Base-by-base conservation (phyloP, 2,888 invertebrate genomes). In the Caenorhabditis sinica region DNA sequence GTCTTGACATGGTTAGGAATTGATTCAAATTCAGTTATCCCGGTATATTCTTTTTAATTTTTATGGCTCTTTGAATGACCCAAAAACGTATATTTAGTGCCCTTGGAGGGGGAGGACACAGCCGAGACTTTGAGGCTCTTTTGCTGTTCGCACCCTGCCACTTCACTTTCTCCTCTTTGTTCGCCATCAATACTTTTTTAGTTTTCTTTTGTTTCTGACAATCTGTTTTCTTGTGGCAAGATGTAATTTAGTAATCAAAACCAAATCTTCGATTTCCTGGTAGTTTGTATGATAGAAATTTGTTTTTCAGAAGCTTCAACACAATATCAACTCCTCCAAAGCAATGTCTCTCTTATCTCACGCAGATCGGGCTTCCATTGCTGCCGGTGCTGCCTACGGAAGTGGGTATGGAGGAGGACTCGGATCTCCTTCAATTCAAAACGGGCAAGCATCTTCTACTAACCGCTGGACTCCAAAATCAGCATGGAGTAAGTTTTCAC, bases 301-400 rank as follows among this genome's bases (percentile, higher is more conserved):
- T n/a, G n/a, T 28, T 68, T 83, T 89, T 69, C 77, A 91, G 91
- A 87, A 88, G 30, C 84, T 89, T 23, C 89, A 89, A 86, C 85
- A 86, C 75, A 92, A 91, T 80, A 87, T 92, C 51, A 92, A 92
- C 77, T 92, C 92, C 56, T 91, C 90, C 65, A 92, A 92, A 77
- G 92, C 90, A 11, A 87, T 92, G 88, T 90, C 83, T 23, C 72
- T 79, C 15, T 69, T 89, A 43, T 75, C 83, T 56, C 89, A 86
- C 43, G 69, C 86, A 17, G 90, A 90, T 58, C 86, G 89, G 13
- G 72, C 76, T 20, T 63, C 83, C 11, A 81, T 87, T 20, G 83
- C 83, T 4, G 61, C 74, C 30, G 84, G 84, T 0, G 77, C 61
- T 25, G 82, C 83, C 15, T 82, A 66, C 61, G 83, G 82, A 8